These are phyloP conservation scores for Oscheius sp. DNA, from an alignment of 2,888 invertebrate species.

Conservation along the genomic window DNA sequence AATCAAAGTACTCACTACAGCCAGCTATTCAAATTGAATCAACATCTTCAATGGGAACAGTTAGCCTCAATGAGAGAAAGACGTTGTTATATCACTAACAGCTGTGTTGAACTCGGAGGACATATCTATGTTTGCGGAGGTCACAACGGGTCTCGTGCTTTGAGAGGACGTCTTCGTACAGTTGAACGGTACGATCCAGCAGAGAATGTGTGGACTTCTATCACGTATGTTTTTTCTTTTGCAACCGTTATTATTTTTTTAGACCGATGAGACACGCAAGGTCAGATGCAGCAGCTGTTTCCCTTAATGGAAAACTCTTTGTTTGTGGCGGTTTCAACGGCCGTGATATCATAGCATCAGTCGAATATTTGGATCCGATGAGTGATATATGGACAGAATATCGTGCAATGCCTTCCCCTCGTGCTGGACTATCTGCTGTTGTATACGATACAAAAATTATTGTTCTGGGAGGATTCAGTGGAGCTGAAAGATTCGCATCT, in stretches of 20 bases:
- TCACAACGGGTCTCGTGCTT: constrained; percentile 3
- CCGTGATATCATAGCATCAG: background rate
- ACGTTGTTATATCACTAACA: constrained; percentile 25
- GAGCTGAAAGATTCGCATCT: background rate
- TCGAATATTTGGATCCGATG: constrained; percentile 12
- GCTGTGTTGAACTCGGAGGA: constrained; percentile 10
- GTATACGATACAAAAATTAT: background rate
- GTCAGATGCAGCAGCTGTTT: constrained; percentile 17
- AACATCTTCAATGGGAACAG: background rate
- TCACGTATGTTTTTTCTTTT: background rate
- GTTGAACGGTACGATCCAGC: constrained; percentile 3
- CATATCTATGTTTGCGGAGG: constrained; percentile 25
- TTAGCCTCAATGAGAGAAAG: constrained; percentile 1
- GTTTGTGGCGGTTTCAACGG: constrained; percentile 29
- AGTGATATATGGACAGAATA: constrained; percentile 8
- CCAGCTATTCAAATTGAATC: background rate
- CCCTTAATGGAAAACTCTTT: constrained; percentile 21
- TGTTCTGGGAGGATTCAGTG: constrained; percentile 2
- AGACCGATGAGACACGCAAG: constrained; percentile 18
- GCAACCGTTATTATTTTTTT: too few relatives aligned
- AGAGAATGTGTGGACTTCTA: background rate
- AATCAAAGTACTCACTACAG: constrained; percentile 2
- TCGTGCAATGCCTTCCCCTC: background rate
- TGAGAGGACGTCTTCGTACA: constrained; percentile 1
- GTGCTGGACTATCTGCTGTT: constrained; percentile 5